Evolutionary conservation across 2,113 vertebrate genomes (phyloP), one percentile per base, ranked within the genome.

Genomic region (Anguilla rostrata): DNA sequence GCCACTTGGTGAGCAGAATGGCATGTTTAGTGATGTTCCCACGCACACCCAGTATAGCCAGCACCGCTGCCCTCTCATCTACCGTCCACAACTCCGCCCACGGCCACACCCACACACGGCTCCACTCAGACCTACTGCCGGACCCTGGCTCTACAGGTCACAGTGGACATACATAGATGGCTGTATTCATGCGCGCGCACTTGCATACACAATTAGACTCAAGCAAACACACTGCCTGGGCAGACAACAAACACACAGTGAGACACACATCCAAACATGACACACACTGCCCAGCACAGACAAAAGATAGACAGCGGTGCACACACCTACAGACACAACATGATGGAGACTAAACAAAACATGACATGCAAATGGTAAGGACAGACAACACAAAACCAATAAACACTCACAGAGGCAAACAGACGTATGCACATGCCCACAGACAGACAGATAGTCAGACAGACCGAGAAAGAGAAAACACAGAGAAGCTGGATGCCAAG

Each of bases 21-120:
- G 93, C 91, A 93, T 93, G 91, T 93, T 94, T 93, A 92, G 91
- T 89, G 89, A 91, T 86, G 91, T 93, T 94, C 94, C 93, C 92
- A 92, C 88, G 95, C 94, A 95, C 93, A 93, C 94, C 93, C 94
- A 92, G 92, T 90, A 88, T 95, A 94, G 94, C 92, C 91, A 94
- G 92, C 79, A 20, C 46, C n/a, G 29, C 82, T 81, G 18, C 6
- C 71, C 71, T 82, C 84, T 82, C 18, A 82, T 83, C 78, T 53
- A 40, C 41, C 53, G 39, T 29, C 16, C 46, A 29, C 46, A 41
- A 53, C 57, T 66, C 60, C 60, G 22, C 75, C 78, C 22, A 84
- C 20, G 39, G 60, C 83, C 83, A 29, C 56, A 2, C 57, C 83
- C 84, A 41, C 66, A 40, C 29, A 16, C 29, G 78, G 78, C 78